Base-by-base conservation (phyloP, 2,888 invertebrate species). In the Ethmia dodecea region DNA sequence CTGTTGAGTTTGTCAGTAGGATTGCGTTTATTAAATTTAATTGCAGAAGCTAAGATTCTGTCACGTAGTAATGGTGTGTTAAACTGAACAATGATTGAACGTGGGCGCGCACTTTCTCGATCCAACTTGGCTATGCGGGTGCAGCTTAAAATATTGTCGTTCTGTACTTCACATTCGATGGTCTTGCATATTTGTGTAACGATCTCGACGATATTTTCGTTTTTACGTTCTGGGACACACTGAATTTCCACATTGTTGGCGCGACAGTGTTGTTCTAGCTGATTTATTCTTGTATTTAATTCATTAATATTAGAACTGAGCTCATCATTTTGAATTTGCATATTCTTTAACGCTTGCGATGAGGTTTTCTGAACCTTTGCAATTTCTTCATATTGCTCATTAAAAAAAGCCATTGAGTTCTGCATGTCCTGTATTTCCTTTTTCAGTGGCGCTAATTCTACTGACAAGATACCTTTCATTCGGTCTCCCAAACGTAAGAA, bases 1-100 rank as follows among this genome's bases (percentile, higher is more conserved):
- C n/a, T 15, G 12, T 32, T 32, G 9, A 32, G 12, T 10, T 26
- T 32, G 16, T 32, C 32, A 6, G 5, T 8, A 1, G 25, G 20
- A n/a, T 34, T 4, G 1, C 20, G n/a, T 9, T 29, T 35, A 12
- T 34, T 34, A 12, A 24, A 30, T 5, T 24, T 28, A 1, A 16
- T 22, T 5, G 10, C 25, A n/a, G 15, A 18, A 1, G 29, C 27
- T n/a, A 33, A 13, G 10, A 33, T 9, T 1, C 9, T 11, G 27
- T 33, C 33, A 1, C 27, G 26, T 1, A 33, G 2, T 27, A 6
- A 5, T 2, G 33, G 16, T n/a, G 12, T 16, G n/a, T 1, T 10
- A 2, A 34, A 24, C 9, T 34, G 6, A 11, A 28, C 28, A 12
- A 10, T 5, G 3, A 31, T 15, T 5, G 24, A 13, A 1, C 31